Conservation (phyloP, 2,797 vertebrate genomes). For the Urosaurus nigricauda region DNA sequence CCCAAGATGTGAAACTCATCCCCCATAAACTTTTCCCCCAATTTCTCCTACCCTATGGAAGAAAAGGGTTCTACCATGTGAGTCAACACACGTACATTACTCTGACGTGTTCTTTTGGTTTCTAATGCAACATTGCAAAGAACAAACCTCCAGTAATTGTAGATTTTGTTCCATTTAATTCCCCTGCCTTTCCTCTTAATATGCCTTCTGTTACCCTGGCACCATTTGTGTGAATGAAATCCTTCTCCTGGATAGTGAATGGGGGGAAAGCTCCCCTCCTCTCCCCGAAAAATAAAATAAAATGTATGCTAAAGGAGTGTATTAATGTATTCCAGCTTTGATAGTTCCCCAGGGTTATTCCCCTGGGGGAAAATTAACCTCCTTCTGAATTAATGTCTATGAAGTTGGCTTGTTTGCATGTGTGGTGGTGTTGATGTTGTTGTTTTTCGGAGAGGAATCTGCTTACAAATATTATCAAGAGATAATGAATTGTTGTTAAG, state of each 20-base stretch:
- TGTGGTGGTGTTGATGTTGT: constrained; percentile 33
- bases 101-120: constrained; percentile 3
- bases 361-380: constrained; percentile 62
- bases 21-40: too few species aligned
- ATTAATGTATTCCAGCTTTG: constrained; percentile 67
- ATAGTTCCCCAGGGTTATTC: constrained; percentile 76
- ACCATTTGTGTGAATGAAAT: constrained; percentile 75
- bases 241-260: constrained; percentile 54
- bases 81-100: neutral
- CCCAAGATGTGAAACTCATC: neutral
- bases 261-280: neutral
- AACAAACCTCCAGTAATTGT: constrained; percentile 62
- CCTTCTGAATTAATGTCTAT: constrained; percentile 75
- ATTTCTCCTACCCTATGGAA: too few species aligned
- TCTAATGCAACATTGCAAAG: constrained; percentile 59
- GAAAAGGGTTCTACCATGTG: neutral
- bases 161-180: constrained; percentile 70
- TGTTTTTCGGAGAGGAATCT: constrained; percentile 54
- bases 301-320: constrained; percentile 24
- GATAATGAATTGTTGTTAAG: constrained; percentile 81
- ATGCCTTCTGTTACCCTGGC: constrained; percentile 74
- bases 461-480: constrained; percentile 75
- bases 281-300: neutral
- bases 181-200: constrained; percentile 74
- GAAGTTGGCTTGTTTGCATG: neutral